Evolutionary conservation across 2,113 vertebrate genomes (phyloP).

Genomic region (Lepidiolamprologus cunningtoni): DNA sequence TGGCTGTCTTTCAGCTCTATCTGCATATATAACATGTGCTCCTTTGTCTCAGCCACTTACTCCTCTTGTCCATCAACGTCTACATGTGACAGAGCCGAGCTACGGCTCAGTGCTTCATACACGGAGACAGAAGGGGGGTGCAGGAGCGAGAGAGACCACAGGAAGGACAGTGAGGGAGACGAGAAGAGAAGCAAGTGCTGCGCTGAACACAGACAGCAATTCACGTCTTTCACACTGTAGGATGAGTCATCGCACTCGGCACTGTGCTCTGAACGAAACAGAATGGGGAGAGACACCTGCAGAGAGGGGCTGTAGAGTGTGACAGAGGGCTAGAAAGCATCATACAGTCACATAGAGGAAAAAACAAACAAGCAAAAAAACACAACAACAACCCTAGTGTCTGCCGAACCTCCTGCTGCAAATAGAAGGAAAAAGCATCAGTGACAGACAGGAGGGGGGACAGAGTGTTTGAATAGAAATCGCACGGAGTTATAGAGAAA

Average conservation of each 20-base stretch:
- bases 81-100: conserved; percentile 1
- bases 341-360: neutral
- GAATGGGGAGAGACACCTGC: conserved; percentile 33
- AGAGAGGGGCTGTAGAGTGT: neutral
- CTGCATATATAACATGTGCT: conserved; percentile 45
- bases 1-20: conserved; percentile 11
- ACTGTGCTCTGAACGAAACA: conserved; percentile 48
- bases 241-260: conserved; percentile 63
- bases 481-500: neutral
- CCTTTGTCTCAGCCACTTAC: conserved; percentile 40
- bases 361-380: neutral
- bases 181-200: neutral
- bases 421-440: neutral
- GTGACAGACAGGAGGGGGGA: neutral
- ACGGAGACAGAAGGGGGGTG: neutral
- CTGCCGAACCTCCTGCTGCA: neutral
- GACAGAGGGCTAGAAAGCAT: neutral
- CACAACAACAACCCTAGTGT: neutral
- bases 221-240: conserved; percentile 27
- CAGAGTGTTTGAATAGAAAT: neutral
- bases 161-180: neutral
- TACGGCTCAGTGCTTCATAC: conserved; percentile 1
- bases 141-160: neutral
- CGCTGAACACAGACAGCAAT: conserved; percentile 13
- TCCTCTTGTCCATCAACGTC: conserved; percentile 35